phyloP scores from a whole-genome alignment of 1,140 invertebrate genomes.

The Ridgeia piscesae region DNA sequence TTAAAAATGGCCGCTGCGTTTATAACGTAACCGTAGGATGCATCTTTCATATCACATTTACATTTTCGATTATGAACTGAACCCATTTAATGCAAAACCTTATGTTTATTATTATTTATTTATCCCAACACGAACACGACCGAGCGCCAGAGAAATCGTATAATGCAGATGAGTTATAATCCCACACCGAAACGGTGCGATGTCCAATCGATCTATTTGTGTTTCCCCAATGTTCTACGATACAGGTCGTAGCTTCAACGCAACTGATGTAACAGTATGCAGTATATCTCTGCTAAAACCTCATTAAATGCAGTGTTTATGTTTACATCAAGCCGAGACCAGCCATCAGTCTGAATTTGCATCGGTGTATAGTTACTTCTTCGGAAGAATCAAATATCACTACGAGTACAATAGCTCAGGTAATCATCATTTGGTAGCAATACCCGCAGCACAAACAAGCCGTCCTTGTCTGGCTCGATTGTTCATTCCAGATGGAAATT shows the following conservation, averaged over 20 bases:
- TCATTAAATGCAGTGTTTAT: background rate
- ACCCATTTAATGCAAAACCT: background rate
- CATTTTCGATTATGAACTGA: background rate
- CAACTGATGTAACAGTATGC: background rate
- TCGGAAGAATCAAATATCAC: background rate
- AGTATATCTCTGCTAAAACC: background rate
- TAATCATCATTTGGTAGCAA: too few relatives aligned
- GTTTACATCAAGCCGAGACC: background rate
- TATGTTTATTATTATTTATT: background rate
- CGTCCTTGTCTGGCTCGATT: too few relatives aligned
- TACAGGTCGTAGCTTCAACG: background rate
- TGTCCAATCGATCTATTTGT: background rate
- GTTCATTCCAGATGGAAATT: too few relatives aligned
- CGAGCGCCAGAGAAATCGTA: background rate
- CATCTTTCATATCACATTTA: background rate
- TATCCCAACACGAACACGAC: background rate
- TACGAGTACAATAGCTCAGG: background rate
- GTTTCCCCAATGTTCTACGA: background rate
- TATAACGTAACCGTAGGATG: background rate
- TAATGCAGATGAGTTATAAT: background rate
- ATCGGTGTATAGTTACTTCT: background rate
- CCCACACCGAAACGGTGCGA: background rate
- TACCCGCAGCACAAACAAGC: too few relatives aligned
- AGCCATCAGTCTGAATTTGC: background rate
- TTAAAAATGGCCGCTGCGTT: background rate